These are phyloP conservation scores for Cetonia aurata DNA, from an alignment of 2,888 invertebrate genomes.

Conservation along the genomic window DNA sequence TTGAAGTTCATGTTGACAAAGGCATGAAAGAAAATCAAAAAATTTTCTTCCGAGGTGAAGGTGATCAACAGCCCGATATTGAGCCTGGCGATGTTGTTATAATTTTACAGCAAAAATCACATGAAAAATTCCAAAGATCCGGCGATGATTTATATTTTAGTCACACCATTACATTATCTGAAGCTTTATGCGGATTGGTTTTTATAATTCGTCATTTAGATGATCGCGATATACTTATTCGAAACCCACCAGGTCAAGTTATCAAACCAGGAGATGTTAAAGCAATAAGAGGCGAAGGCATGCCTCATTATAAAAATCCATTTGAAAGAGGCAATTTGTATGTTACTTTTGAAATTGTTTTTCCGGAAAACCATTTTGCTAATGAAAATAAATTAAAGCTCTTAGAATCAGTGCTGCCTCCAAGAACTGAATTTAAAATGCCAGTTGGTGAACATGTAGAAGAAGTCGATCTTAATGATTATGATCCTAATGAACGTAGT, in stretches of 20 bases:
- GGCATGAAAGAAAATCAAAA: conserved; percentile 86
- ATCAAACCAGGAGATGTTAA: conserved; percentile 86
- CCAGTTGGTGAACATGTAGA: conserved; percentile 87
- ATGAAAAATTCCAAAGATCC: conserved; percentile 83
- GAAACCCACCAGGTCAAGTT: conserved; percentile 83
- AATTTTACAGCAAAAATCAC: conserved; percentile 84
- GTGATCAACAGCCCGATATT: conserved; percentile 89
- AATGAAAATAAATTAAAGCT: conserved; percentile 75
- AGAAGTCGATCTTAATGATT: conserved; percentile 86
- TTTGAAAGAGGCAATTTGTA: conserved; percentile 89
- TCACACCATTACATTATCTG: conserved; percentile 83
- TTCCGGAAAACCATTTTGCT: conserved; percentile 86
- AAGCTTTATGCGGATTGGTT: conserved; percentile 91
- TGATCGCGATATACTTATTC: conserved; percentile 84
- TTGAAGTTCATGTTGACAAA: conserved; percentile 90
- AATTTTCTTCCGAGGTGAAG: conserved; percentile 88
- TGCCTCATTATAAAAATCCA: conserved; percentile 89
- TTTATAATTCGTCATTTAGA: conserved; percentile 91
- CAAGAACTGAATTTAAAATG: conserved; percentile 77
- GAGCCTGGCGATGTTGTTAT: conserved; percentile 93
- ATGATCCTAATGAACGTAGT: conserved; percentile 73
- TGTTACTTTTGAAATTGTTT: conserved; percentile 87
- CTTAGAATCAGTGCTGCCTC: conserved; percentile 82
- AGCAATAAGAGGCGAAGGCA: conserved; percentile 87
- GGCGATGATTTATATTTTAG: conserved; percentile 82